phyloP scores from a whole-genome alignment of 2,113 vertebrate species.

The Semicossyphus pulcher region DNA sequence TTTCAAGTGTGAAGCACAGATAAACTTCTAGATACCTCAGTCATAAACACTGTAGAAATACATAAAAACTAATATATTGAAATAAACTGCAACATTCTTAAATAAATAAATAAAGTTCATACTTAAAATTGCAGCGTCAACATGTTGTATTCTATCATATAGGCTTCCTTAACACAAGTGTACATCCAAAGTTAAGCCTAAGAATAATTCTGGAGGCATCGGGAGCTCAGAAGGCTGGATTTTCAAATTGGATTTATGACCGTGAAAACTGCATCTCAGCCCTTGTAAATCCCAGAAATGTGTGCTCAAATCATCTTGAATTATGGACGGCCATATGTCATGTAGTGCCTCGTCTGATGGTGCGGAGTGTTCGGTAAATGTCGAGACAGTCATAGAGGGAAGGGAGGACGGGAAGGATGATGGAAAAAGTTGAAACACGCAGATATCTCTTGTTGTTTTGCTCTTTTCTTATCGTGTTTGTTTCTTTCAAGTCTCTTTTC shows the following conservation, averaged over 20 bases:
- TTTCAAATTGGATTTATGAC: constrained; percentile 62
- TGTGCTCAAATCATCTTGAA: constrained; percentile 55
- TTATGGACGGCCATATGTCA: constrained; percentile 44
- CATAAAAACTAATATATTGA: neutral
- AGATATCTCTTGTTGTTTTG: neutral
- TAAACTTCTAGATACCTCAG: neutral
- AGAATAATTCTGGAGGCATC: constrained; percentile 30
- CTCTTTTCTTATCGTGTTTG: neutral
- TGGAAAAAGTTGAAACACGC: neutral
- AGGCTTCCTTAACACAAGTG: constrained; percentile 10
- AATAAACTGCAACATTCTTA: neutral
- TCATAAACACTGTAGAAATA: neutral
- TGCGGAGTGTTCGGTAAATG: neutral
- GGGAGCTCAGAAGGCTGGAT: constrained; percentile 20
- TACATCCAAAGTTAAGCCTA: constrained; percentile 14
- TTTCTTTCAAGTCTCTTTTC: neutral
- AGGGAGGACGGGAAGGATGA: neutral
- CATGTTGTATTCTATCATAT: neutral
- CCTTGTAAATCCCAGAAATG: constrained; percentile 41
- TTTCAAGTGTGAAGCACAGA: too few species aligned
- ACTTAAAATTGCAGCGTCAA: neutral
- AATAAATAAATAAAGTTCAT: neutral
- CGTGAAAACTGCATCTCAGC: constrained; percentile 40
- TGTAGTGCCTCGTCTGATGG: constrained; percentile 12
- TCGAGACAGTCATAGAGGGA: neutral